A percentile compares a stretch with the other conserved stretches of the same genome.
Evolutionary conservation across 2,113 vertebrate genomes (phyloP).

Genomic region (Leptobrachium ailaonicum): DNA sequence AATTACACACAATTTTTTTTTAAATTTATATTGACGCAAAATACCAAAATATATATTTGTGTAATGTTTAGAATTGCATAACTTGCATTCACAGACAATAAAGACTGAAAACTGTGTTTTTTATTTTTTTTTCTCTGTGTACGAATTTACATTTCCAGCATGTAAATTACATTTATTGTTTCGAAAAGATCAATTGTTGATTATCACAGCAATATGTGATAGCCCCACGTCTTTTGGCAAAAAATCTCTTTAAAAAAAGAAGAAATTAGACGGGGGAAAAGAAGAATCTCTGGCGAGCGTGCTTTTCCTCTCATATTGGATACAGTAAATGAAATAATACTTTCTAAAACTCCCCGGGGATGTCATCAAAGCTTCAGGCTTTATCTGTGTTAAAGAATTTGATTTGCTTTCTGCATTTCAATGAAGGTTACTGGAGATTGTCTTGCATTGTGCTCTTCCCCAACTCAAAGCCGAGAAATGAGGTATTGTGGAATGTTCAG

Average conservation of each 20-base stretch:
- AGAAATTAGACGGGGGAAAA: too few relatives aligned
- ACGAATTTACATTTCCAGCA: conserved; percentile 25
- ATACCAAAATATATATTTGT: background rate
- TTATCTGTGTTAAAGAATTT: conserved; percentile 39
- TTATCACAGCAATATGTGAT: conserved; percentile 34
- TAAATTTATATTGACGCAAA: conserved; percentile 3
- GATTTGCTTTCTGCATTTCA: conserved; percentile 9
- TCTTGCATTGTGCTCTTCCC: conserved; percentile 27
- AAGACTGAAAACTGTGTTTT: conserved; percentile 19
- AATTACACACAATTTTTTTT: conserved; percentile 5
- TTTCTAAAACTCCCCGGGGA: conserved; percentile 36
- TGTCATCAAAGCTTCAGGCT: conserved; percentile 8
- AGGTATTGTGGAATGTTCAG: background rate
- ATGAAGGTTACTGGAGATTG: conserved; percentile 5
- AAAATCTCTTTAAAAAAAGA: conserved; percentile 23
- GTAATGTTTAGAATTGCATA: conserved; percentile 4
- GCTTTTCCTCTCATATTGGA: conserved; percentile 24
- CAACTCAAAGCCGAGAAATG: background rate
- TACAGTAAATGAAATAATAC: conserved; percentile 48
- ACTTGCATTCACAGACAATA: background rate
- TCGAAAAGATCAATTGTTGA: conserved; percentile 24
- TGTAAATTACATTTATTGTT: conserved; percentile 24
- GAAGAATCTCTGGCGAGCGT: background rate
- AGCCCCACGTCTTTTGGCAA: conserved; percentile 29
- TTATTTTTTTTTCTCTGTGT: conserved; percentile 15